phyloP scores from a whole-genome alignment of 2,888 invertebrate species.

The Tholera decimalis region DNA sequence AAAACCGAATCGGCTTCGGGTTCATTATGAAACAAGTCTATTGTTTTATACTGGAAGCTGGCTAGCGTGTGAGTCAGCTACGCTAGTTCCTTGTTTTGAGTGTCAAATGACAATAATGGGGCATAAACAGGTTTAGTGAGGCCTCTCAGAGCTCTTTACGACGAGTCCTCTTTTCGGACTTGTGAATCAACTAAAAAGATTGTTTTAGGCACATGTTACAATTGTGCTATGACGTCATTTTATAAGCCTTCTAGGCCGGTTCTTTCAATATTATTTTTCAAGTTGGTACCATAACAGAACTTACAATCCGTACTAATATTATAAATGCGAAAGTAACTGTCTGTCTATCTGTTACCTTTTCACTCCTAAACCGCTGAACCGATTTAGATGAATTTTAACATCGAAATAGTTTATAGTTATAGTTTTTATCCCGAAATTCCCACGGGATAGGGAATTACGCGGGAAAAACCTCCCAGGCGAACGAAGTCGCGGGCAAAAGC shows the following conservation, averaged over 20 bases:
- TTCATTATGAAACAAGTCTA: slow-evolving; percentile 56
- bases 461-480: too few species aligned
- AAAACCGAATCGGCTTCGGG: slow-evolving; percentile 66
- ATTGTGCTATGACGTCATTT: slow-evolving; percentile 20
- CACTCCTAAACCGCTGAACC: too few species aligned
- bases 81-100: slow-evolving; percentile 75
- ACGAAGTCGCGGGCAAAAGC: too few species aligned
- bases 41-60: slow-evolving; percentile 69
- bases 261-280: neutral
- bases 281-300: too few species aligned
- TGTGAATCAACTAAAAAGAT: slow-evolving; percentile 48
- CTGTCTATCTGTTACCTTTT: too few species aligned
- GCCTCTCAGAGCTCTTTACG: slow-evolving; percentile 60
- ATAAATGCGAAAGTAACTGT: too few species aligned
- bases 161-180: slow-evolving; percentile 39
- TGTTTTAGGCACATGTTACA: slow-evolving; percentile 19
- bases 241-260: neutral
- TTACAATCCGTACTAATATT: too few species aligned
- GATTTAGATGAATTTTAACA: too few species aligned
- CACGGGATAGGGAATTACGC: too few species aligned
- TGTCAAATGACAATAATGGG: slow-evolving; percentile 72
- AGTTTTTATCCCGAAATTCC: too few species aligned
- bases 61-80: slow-evolving; percentile 57
- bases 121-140: slow-evolving; percentile 72
- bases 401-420: too few species aligned